phyloP scores from a whole-genome alignment of 2,797 vertebrate genomes.

The Apodemus agrarius region DNA sequence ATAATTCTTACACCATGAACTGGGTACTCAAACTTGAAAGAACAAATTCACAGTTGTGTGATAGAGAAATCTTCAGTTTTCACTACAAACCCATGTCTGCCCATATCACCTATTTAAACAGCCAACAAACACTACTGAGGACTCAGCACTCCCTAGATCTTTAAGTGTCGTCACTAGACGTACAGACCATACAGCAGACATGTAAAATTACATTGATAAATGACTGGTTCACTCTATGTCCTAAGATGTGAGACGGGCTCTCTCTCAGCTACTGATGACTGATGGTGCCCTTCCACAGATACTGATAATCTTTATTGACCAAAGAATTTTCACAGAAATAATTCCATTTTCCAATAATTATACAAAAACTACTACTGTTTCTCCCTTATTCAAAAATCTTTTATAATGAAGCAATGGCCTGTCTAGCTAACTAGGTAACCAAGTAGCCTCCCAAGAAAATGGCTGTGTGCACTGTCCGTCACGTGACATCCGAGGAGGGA shows the following conservation, averaged over 20 bases:
- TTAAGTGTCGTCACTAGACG: background rate
- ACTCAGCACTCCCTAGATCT: background rate
- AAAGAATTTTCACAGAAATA: conserved; percentile 75
- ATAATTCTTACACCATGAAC: background rate
- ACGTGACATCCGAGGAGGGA: background rate
- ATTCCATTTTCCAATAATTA: conserved; percentile 68
- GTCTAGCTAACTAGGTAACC: background rate
- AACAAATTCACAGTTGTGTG: background rate
- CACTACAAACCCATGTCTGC: background rate
- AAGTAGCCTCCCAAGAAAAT: background rate
- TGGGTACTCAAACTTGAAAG: background rate
- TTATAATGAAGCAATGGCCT: background rate
- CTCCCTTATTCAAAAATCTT: background rate
- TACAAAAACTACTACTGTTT: background rate
- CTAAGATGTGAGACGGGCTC: background rate
- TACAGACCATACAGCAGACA: background rate
- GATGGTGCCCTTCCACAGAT: conserved; percentile 30
- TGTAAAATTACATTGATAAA: background rate
- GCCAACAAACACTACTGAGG: background rate
- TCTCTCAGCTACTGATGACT: background rate
- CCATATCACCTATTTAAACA: background rate
- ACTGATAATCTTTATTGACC: background rate
- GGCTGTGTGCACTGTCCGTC: background rate
- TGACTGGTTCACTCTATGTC: background rate
- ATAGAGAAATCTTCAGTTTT: background rate